phyloP scores from a whole-genome alignment of 2,888 invertebrate species.

The Vandiemenella viatica region DNA sequence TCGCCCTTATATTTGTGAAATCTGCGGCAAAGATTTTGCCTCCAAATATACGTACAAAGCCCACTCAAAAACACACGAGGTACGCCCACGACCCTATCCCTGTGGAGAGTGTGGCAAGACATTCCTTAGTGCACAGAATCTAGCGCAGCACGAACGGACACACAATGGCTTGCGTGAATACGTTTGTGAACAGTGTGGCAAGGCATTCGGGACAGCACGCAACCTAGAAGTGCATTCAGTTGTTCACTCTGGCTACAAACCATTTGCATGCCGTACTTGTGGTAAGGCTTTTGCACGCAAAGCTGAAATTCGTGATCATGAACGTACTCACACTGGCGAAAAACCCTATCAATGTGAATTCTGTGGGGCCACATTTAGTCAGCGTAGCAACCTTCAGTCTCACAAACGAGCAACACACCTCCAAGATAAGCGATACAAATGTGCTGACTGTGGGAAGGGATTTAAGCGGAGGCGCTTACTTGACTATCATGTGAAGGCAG shows the following conservation, averaged over 20 bases:
- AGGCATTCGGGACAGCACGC: slow-evolving; percentile 60
- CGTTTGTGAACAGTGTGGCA: slow-evolving; percentile 50
- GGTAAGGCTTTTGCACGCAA: slow-evolving; percentile 60
- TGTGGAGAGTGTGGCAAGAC: slow-evolving; percentile 53
- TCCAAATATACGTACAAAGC: slow-evolving; percentile 65
- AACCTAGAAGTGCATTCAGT: slow-evolving; percentile 64
- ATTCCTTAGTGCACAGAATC: slow-evolving; percentile 61
- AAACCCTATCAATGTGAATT: slow-evolving; percentile 45
- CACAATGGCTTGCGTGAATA: slow-evolving; percentile 56
- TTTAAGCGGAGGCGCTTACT: slow-evolving; percentile 58
- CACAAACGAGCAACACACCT: slow-evolving; percentile 63
- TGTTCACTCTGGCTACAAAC: slow-evolving; percentile 59
- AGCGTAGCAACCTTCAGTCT: slow-evolving; percentile 65
- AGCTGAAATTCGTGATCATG: slow-evolving; percentile 66
- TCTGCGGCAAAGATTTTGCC: slow-evolving; percentile 58
- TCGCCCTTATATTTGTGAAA: slow-evolving; percentile 47
- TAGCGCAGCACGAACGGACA: slow-evolving; percentile 57
- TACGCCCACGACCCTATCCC: slow-evolving; percentile 50
- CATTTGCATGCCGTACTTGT: slow-evolving; percentile 52
- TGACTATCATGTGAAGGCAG: slow-evolving; percentile 67
- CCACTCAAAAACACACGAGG: slow-evolving; percentile 56
- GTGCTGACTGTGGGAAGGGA: slow-evolving; percentile 52
- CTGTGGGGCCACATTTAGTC: slow-evolving; percentile 65
- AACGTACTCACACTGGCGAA: slow-evolving; percentile 55
- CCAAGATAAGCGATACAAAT: slow-evolving; percentile 57